Evolutionary conservation across 2,797 vertebrate species (phyloP).

Genomic region (Macropus fuliginosus): DNA sequence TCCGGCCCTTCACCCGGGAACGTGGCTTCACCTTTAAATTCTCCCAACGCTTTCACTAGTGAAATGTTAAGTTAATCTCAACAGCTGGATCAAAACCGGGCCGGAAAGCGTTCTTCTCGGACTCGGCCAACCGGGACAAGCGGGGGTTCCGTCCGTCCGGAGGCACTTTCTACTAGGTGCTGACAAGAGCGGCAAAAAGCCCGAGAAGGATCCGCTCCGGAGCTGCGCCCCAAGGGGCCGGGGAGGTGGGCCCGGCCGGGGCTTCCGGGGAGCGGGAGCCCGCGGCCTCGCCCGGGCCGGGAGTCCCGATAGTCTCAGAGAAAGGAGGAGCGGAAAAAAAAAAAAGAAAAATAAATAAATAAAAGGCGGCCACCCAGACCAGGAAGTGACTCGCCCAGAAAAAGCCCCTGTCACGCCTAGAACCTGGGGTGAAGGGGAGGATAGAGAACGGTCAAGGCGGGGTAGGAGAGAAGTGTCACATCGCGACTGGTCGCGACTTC

Average conservation of each 20-base stretch:
- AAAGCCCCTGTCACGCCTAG: constrained; percentile 40
- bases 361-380: constrained; percentile 65
- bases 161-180: not conserved
- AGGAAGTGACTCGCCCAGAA: constrained; percentile 77
- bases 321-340: constrained; percentile 73
- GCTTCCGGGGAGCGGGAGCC: not conserved
- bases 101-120: not conserved
- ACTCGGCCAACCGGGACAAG: not conserved
- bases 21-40: not conserved
- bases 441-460: not conserved
- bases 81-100: not conserved
- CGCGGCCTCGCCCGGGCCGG: constrained; percentile 18
- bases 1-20: not conserved
- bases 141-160: not conserved
- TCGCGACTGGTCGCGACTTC: constrained; percentile 19
- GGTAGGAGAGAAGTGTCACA: constrained; percentile 31
- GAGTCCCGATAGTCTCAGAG: constrained; percentile 68
- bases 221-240: no score
- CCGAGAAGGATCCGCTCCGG: not conserved
- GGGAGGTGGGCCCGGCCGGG: not conserved
- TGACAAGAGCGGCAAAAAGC: not conserved
- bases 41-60: not conserved
- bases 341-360: not conserved
- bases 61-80: not conserved
- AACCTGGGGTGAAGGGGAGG: constrained; percentile 38